Evolutionary conservation across 2,888 invertebrate species (phyloP).

Genomic region (Latrodectus elegans): DNA sequence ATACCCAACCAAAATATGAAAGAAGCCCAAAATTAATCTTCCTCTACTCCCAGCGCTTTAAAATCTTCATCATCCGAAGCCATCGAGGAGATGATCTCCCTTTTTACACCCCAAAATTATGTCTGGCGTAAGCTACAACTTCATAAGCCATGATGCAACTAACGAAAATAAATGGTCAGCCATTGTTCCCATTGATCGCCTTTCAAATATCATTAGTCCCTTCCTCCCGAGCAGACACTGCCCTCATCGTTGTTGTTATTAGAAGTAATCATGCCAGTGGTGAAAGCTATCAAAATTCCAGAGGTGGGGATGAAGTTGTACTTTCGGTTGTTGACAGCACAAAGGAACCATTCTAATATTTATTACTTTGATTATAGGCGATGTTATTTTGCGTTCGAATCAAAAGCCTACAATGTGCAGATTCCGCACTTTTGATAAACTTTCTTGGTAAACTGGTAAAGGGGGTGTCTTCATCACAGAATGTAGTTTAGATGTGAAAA

Average conservation of each 20-base stretch:
- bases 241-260: constrained; percentile 34
- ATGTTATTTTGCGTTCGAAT: too few relatives aligned
- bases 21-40: neutral
- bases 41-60: too few relatives aligned
- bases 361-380: too few relatives aligned
- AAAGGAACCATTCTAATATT: neutral
- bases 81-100: neutral
- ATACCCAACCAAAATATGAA: too few relatives aligned
- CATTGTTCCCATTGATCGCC: constrained; percentile 36
- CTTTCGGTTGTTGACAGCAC: neutral
- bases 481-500: too few relatives aligned
- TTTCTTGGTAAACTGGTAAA: too few relatives aligned
- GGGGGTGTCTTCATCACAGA: too few relatives aligned
- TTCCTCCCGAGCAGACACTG: neutral
- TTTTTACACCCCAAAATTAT: neutral
- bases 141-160: neutral
- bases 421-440: too few relatives aligned
- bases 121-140: neutral
- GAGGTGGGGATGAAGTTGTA: neutral
- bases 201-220: constrained; percentile 33
- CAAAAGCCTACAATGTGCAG: too few relatives aligned
- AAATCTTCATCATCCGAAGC: too few relatives aligned
- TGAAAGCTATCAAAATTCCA: constrained; percentile 24
- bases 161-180: constrained; percentile 48
- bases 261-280: constrained; percentile 9